Conservation (phyloP, 1,140 invertebrate species). For the Oncopodura yosiiana region DNA sequence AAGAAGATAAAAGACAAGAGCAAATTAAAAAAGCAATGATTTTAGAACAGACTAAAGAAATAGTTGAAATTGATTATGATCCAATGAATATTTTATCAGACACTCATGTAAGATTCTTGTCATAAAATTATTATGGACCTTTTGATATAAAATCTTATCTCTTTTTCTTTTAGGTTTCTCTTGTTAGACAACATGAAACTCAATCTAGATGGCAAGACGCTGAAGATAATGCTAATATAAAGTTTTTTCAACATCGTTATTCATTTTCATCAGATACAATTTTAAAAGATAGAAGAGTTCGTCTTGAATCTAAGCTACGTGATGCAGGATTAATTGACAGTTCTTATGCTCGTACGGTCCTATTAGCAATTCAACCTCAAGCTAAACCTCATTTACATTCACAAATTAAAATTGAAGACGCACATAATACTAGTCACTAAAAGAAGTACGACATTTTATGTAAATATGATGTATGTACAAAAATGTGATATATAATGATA, state of each 20-base stretch:
- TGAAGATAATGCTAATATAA: conserved; percentile 15
- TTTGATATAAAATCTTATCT: background rate
- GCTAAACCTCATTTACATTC: conserved; percentile 28
- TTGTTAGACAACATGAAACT: conserved; percentile 18
- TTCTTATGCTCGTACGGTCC: conserved; percentile 26
- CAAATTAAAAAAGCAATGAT: background rate
- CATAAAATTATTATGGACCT: background rate
- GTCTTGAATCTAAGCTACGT: conserved; percentile 24
- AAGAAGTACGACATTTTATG: too few relatives aligned
- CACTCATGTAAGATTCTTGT: conserved; percentile 20
- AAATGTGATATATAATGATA: too few relatives aligned
- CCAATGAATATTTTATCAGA: conserved; percentile 20
- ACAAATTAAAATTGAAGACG: conserved; percentile 6
- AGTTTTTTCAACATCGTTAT: conserved; percentile 28
- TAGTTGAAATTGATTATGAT: conserved; percentile 25
- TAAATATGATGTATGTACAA: too few relatives aligned
- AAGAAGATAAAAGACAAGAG: conserved; percentile 13
- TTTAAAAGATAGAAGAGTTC: conserved; percentile 23
- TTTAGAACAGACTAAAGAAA: conserved; percentile 27
- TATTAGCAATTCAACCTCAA: conserved; percentile 30
- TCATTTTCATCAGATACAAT: conserved; percentile 28
- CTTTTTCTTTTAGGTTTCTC: conserved; percentile 8
- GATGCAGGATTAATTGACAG: conserved; percentile 33
- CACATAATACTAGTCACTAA: background rate
- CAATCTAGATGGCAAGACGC: background rate